A percentile compares a stretch with the other conserved stretches of the same genome.
phyloP scores from a whole-genome alignment of 1,140 invertebrate genomes.

The Tetramorium simillimum region DNA sequence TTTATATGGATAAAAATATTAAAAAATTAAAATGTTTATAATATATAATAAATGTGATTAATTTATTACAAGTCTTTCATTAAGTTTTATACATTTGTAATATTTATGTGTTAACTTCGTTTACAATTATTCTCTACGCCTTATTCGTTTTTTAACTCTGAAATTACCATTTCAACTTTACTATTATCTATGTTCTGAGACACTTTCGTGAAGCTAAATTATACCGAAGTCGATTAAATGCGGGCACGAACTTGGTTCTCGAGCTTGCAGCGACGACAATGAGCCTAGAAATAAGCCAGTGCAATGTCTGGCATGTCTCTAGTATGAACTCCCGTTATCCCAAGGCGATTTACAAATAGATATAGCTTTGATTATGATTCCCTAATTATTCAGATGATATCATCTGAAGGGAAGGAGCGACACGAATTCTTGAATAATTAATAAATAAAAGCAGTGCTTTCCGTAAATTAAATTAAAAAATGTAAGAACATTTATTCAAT shows the following conservation, averaged over 20 bases:
- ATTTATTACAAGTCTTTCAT: neutral
- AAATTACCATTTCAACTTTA: neutral
- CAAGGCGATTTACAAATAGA: neutral
- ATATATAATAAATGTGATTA: neutral
- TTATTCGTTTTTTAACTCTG: neutral
- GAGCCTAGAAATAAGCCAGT: slow-evolving; percentile 22
- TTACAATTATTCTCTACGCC: neutral
- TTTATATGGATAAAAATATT: neutral
- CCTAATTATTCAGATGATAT: neutral
- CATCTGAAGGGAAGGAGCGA: neutral
- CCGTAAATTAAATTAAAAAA: neutral
- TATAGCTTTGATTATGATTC: slow-evolving; percentile 12
- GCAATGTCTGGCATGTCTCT: neutral
- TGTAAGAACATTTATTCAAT: neutral
- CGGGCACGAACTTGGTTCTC: slow-evolving; percentile 9
- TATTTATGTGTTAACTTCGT: neutral
- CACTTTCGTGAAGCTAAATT: slow-evolving; percentile 23
- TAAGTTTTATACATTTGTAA: neutral
- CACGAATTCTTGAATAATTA: neutral
- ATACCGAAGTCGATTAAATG: slow-evolving; percentile 14
- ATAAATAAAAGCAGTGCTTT: neutral
- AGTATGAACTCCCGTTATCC: neutral
- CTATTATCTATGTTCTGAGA: neutral
- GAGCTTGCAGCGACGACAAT: slow-evolving; percentile 16
- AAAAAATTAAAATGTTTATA: neutral